Evolutionary conservation across 2,113 vertebrate species (phyloP).

Genomic region (Tinamus guttatus): DNA sequence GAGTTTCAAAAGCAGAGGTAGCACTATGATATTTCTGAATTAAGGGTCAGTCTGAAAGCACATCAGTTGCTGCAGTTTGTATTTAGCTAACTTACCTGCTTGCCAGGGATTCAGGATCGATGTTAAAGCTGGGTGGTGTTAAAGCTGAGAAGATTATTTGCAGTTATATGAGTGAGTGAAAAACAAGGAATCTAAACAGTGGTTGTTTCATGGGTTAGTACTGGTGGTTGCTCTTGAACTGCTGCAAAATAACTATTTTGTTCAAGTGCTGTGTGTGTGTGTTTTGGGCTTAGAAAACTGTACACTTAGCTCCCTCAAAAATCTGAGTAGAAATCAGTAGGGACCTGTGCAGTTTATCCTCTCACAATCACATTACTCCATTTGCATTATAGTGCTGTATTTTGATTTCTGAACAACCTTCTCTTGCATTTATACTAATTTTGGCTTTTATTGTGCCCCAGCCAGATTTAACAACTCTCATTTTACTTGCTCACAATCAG

Average conservation of each 20-base stretch:
- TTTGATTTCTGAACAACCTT: constrained; percentile 19
- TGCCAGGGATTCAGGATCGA: constrained; percentile 41
- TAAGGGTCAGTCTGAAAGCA: neutral
- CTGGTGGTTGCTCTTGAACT: neutral
- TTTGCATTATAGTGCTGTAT: neutral
- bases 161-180: constrained; percentile 46
- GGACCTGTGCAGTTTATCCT: neutral
- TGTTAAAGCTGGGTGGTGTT: constrained; percentile 12
- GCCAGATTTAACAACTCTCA: neutral
- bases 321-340: neutral
- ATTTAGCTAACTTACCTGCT: constrained; percentile 24
- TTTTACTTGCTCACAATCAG: neutral
- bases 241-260: constrained; percentile 12
- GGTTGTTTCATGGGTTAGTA: neutral
- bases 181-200: neutral
- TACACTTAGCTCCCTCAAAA: neutral
- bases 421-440: neutral
- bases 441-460: neutral
- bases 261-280: neutral
- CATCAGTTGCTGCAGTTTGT: constrained; percentile 2
- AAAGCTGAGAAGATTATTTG: constrained; percentile 34
- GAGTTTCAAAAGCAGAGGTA: constrained; percentile 40
- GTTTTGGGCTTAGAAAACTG: neutral
- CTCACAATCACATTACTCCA: accelerated
- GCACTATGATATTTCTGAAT: constrained; percentile 12